Evolutionary conservation across 2,888 invertebrate species (phyloP).

Genomic region (Acronicta psi): DNA sequence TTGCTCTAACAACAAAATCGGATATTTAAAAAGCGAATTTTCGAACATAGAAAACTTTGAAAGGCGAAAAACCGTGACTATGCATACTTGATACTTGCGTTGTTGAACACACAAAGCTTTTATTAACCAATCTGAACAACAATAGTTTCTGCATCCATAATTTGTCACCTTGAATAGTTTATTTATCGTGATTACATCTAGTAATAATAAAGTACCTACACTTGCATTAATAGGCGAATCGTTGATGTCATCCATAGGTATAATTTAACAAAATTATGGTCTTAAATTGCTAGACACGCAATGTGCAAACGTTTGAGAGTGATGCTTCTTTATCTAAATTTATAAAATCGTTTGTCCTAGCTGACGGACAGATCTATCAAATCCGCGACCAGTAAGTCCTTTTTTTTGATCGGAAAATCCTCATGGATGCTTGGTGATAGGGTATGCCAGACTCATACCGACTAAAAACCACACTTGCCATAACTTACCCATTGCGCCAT

Average conservation of each 20-base stretch:
- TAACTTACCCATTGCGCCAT: too few species aligned
- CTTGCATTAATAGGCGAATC: constrained; percentile 1
- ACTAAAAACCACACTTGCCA: too few species aligned
- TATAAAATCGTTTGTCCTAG: too few species aligned
- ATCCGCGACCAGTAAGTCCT: too few species aligned
- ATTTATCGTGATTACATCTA: constrained; percentile 1
- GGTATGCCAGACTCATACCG: too few species aligned
- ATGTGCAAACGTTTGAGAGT: neutral
- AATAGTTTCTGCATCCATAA: constrained; percentile 36
- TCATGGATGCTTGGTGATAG: too few species aligned
- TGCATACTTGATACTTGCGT: constrained; percentile 6
- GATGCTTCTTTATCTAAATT: neutral
- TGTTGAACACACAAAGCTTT: constrained; percentile 9
- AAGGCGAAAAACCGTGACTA: constrained; percentile 22
- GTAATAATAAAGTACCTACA: neutral
- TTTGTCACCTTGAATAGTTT: constrained; percentile 37
- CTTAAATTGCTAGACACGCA: neutral
- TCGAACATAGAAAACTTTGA: too few species aligned
- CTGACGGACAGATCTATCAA: too few species aligned
- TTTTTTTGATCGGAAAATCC: too few species aligned
- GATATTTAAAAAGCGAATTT: too few species aligned
- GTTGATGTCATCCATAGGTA: constrained; percentile 36
- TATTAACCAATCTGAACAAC: constrained; percentile 40
- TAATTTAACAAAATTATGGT: neutral
- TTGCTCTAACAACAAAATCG: too few species aligned